These are phyloP conservation scores for Petroica traversi DNA, from an alignment of 2,113 vertebrate species.

Conservation along the genomic window DNA sequence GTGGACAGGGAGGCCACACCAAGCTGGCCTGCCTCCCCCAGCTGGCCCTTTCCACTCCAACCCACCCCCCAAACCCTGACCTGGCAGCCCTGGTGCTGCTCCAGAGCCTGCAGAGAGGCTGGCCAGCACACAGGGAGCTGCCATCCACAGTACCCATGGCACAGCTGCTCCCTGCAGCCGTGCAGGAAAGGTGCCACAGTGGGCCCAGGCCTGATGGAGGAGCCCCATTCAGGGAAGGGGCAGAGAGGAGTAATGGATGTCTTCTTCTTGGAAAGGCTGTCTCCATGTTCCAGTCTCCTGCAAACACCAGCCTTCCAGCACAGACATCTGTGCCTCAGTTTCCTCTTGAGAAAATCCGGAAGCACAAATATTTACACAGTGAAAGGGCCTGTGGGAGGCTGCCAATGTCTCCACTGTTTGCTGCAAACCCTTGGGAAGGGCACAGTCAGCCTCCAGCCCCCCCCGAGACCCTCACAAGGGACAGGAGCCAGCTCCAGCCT, in stretches of 20 bases:
- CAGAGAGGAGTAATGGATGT: background rate
- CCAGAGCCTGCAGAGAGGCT: background rate
- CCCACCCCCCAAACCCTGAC: accelerated
- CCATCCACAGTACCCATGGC: accelerated
- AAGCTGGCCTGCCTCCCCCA: background rate
- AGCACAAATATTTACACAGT: conserved; percentile 19
- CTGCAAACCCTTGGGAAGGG: background rate
- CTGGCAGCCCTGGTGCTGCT: background rate
- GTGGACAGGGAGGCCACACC: background rate
- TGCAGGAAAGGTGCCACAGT: background rate
- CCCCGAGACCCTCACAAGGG: background rate
- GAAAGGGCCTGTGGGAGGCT: background rate
- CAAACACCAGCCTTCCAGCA: background rate
- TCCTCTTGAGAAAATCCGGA: background rate
- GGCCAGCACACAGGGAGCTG: accelerated
- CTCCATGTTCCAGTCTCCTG: background rate
- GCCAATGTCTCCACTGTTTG: background rate
- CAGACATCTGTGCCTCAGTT: background rate
- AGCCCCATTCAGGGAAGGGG: accelerated
- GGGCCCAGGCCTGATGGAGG: background rate
- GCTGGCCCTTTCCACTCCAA: background rate
- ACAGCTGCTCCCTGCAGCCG: accelerated
- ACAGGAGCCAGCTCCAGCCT: background rate
- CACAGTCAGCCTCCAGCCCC: background rate
- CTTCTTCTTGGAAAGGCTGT: background rate